Conservation (phyloP, 2,797 vertebrate genomes). For the Sphaeramia orbicularis region DNA sequence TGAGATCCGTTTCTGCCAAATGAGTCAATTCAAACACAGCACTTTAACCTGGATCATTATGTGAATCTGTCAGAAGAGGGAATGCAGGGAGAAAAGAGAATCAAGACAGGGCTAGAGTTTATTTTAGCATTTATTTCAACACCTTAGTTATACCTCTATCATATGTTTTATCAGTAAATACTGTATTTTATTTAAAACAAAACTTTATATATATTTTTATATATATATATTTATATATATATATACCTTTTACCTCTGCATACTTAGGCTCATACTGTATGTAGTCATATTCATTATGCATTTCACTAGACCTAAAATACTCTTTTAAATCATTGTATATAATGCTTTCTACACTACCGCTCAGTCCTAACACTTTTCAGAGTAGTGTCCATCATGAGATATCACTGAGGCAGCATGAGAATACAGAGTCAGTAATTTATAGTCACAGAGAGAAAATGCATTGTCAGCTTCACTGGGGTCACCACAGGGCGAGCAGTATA, state of each 20-base stretch:
- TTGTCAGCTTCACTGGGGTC: slow-evolving; percentile 63
- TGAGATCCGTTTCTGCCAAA: slow-evolving; percentile 61
- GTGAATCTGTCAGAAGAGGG: slow-evolving; percentile 45
- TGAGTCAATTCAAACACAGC: slow-evolving; percentile 61
- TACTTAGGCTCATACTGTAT: slow-evolving; percentile 83
- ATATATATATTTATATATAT: slow-evolving; percentile 62
- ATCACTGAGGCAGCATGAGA: slow-evolving; percentile 59
- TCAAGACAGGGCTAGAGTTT: slow-evolving; percentile 69
- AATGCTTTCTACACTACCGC: slow-evolving; percentile 84
- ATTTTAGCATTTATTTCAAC: slow-evolving; percentile 87
- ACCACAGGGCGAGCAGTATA: slow-evolving; percentile 74
- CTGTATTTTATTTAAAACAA: slow-evolving; percentile 83
- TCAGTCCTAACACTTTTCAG: slow-evolving; percentile 60
- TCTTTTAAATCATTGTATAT: slow-evolving; percentile 78
- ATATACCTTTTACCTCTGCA: slow-evolving; percentile 84
- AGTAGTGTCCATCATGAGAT: slow-evolving; percentile 49
- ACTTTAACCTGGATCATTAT: slow-evolving; percentile 65
- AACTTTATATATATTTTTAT: slow-evolving; percentile 71
- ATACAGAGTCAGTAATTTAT: slow-evolving; percentile 53
- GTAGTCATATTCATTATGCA: slow-evolving; percentile 81
- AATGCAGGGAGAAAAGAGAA: slow-evolving; percentile 65
- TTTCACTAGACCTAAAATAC: slow-evolving; percentile 86
- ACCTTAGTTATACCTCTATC: slow-evolving; percentile 84
- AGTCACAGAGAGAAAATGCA: slow-evolving; percentile 65
- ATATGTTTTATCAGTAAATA: slow-evolving; percentile 81